phyloP scores from a whole-genome alignment of 1,140 invertebrate species.

The Drosophila orosa region DNA sequence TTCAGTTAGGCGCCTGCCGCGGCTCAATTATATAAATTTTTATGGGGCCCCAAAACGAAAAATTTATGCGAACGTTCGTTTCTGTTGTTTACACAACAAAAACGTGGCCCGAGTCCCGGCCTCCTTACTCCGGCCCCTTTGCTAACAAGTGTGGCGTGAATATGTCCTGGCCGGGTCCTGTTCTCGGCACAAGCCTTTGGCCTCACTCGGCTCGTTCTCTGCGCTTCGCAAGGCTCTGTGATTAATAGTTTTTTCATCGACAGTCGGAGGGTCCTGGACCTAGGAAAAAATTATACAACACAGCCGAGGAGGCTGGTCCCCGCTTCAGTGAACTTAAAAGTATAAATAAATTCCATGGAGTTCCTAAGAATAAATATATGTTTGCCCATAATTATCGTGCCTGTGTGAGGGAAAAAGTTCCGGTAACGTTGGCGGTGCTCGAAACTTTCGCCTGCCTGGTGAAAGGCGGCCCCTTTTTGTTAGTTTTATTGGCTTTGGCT shows the following conservation, averaged over 20 bases:
- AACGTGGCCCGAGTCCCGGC: slow-evolving; percentile 20
- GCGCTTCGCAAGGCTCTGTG: slow-evolving; percentile 20
- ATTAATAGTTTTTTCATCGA: slow-evolving; percentile 60
- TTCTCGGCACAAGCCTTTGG: slow-evolving; percentile 29
- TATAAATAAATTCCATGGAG: slow-evolving; percentile 43
- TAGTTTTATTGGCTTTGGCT: slow-evolving; percentile 51
- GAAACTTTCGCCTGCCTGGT: slow-evolving; percentile 27
- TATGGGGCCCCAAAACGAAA: slow-evolving; percentile 56
- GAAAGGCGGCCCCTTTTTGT: slow-evolving; percentile 19
- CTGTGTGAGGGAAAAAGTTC: slow-evolving; percentile 19
- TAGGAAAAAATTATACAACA: slow-evolving; percentile 31
- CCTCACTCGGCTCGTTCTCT: slow-evolving; percentile 20
- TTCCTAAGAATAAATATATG: slow-evolving; percentile 23
- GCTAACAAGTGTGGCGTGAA: slow-evolving; percentile 59
- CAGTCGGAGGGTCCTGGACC: slow-evolving; percentile 16
- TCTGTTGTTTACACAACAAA: slow-evolving; percentile 65
- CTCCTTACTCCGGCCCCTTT: neutral
- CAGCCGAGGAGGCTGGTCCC: neutral
- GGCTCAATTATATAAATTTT: slow-evolving; percentile 81
- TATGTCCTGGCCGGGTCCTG: slow-evolving; percentile 36
- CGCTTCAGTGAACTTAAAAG: slow-evolving; percentile 41
- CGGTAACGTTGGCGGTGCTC: neutral
- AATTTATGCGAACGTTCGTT: slow-evolving; percentile 76
- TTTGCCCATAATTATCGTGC: slow-evolving; percentile 42
- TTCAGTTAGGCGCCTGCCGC: slow-evolving; percentile 56